phyloP scores from a whole-genome alignment of 2,797 vertebrate species.

The Sphenodon punctatus region DNA sequence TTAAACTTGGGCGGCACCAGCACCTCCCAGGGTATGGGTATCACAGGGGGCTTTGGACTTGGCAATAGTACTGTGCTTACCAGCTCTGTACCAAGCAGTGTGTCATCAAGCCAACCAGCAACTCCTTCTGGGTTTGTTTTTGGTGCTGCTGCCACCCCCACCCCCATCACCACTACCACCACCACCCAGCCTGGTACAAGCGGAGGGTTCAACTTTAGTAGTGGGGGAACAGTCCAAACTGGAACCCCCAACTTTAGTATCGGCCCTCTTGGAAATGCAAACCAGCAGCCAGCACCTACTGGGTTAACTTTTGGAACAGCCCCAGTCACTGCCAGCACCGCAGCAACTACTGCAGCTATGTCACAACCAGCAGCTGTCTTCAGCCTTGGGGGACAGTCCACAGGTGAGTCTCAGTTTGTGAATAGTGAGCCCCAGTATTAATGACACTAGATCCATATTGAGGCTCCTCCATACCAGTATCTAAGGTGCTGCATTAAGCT shows the following conservation, averaged over 20 bases:
- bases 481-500: background rate
- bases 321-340: background rate
- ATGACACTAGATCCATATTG: background rate
- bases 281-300: background rate
- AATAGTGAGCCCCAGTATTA: background rate
- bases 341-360: conserved; percentile 30
- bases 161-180: background rate
- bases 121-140: conserved; percentile 72
- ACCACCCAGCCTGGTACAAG: conserved; percentile 6
- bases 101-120: conserved; percentile 56
- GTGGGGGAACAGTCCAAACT: background rate
- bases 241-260: conserved; percentile 34
- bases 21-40: conserved; percentile 58
- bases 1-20: conserved; percentile 71
- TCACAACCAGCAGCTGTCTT: conserved; percentile 67
- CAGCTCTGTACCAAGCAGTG: conserved; percentile 36
- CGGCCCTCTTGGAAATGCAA: background rate
- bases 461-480: background rate
- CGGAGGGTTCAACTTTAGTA: conserved; percentile 70
- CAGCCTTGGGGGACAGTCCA: conserved; percentile 61
- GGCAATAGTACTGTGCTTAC: conserved; percentile 53
- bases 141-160: conserved; percentile 22
- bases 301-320: conserved; percentile 56
- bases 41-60: conserved; percentile 66
- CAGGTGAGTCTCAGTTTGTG: conserved; percentile 41